Base-by-base conservation (phyloP, 2,797 vertebrate genomes). In the Clamator glandarius region DNA sequence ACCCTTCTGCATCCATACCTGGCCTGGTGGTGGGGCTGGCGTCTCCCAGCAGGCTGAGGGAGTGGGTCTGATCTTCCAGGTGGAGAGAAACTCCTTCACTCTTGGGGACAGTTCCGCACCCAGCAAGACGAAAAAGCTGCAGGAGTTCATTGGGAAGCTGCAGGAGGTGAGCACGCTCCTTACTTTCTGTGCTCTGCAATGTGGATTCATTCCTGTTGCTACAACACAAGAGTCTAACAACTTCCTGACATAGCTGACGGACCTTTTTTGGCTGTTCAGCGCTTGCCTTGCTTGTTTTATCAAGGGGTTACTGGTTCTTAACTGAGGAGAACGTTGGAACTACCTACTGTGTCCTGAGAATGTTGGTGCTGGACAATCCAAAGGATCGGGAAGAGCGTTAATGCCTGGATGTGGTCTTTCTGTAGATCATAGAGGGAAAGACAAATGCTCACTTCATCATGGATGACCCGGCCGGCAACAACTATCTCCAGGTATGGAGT, bases 401-500 rank as follows among this genome's bases (percentile, higher is more conserved):
- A 19, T 1, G 7, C 35, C n/a, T 12, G 50, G 11, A 1, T 0
- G 0, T 26, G 57, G 36, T 94, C 11, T 83, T 10, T 55, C 25
- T 41, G 52, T 94, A 99, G 97, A 96, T 99, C 9, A 89, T 98
- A 0, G 97, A 98, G 1, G 99, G 98, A 18, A 97, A 98, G 64
- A 64, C 96, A 75, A 80, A 97, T 5, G 98, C 96, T 59, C 98
- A 98, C 77, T 31, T 99, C 31, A 25, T 99, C 85, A 97, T 99
- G 95, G 98, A 99, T 36, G 99, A 99, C 91, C 98, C 99, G 11
- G 98, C 99, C 5, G 99, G 99, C 63, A 99, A 99, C 98, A 99
- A 99, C 97, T 99, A 99, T 39, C 84, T 99, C n/a, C 99, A 99
- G 98, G 98, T 98, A 39, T 1, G 0, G 62, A 3, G 9, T 2